These are phyloP conservation scores for Podargus strigoides DNA, from an alignment of 2,797 vertebrate species.

Conservation along the genomic window DNA sequence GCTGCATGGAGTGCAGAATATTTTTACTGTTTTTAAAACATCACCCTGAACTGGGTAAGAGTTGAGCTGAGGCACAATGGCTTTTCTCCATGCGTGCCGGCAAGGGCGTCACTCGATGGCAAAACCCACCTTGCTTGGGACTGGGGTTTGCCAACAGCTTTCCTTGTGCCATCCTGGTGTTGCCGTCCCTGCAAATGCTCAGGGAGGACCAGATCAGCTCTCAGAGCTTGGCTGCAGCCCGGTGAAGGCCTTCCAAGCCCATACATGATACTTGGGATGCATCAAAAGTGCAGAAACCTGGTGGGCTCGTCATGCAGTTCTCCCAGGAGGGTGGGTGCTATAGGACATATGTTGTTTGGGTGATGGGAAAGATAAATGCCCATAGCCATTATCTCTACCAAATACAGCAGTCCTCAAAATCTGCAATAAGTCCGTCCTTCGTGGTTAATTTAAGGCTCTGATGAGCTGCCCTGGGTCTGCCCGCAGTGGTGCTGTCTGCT, in stretches of 20 bases:
- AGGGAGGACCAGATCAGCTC: fast-evolving
- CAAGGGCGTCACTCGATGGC: fast-evolving
- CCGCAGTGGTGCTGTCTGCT: neutral
- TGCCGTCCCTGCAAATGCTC: neutral
- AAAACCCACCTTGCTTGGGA: neutral
- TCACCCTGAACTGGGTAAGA: neutral
- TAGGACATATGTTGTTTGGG: neutral
- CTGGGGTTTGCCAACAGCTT: neutral
- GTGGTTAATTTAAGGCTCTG: neutral
- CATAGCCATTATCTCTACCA: neutral
- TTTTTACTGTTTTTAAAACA: neutral
- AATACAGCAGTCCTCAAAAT: neutral
- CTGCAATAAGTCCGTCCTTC: neutral
- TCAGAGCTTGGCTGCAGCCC: neutral
- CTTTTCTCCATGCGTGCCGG: fast-evolving
- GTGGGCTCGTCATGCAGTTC: fast-evolving
- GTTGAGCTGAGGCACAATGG: fast-evolving
- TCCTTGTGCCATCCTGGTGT: fast-evolving
- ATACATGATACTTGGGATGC: neutral
- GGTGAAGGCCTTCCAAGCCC: neutral
- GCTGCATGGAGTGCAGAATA: neutral
- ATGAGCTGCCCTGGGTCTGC: neutral
- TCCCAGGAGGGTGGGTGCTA: neutral
- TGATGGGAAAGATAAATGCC: neutral
- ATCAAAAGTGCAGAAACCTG: neutral